Conservation (phyloP, 2,113 vertebrate genomes). For the Ictalurus furcatus region DNA sequence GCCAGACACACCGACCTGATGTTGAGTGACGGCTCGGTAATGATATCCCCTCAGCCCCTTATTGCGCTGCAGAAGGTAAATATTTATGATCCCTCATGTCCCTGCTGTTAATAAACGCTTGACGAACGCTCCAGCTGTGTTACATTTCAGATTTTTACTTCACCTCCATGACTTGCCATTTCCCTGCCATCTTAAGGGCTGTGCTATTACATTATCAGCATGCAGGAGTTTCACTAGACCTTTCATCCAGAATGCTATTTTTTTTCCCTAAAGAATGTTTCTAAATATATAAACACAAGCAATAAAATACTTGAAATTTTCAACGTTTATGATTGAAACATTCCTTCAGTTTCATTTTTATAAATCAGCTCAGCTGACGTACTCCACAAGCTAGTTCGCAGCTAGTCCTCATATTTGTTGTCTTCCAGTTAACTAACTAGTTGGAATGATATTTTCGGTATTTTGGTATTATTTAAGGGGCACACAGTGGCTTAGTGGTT, state of each 20-base stretch:
- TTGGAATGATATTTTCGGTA: neutral
- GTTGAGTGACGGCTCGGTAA: constrained; percentile 45
- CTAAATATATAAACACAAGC: neutral
- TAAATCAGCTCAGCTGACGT: no score
- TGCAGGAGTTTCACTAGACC: neutral
- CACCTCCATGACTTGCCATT: neutral
- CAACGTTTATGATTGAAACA: no score
- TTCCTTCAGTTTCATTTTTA: no score
- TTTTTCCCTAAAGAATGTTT: neutral
- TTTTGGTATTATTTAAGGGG: neutral
- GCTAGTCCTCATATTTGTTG: neutral
- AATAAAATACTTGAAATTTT: neutral
- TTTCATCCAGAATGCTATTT: neutral
- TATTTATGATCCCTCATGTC: constrained; percentile 44
- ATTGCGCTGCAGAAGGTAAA: constrained; percentile 14
- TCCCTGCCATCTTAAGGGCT: neutral
- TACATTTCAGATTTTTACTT: constrained; percentile 29
- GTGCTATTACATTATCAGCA: no score
- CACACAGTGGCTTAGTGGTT: no score
- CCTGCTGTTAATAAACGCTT: constrained; percentile 33
- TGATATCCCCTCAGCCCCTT: constrained; percentile 32
- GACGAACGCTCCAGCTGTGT: neutral
- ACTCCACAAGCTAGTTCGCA: neutral
- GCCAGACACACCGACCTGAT: constrained; percentile 39
- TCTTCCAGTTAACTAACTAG: neutral